These are phyloP conservation scores for Amphiprion clarkii DNA, from an alignment of 2,797 vertebrate species.

Conservation along the genomic window DNA sequence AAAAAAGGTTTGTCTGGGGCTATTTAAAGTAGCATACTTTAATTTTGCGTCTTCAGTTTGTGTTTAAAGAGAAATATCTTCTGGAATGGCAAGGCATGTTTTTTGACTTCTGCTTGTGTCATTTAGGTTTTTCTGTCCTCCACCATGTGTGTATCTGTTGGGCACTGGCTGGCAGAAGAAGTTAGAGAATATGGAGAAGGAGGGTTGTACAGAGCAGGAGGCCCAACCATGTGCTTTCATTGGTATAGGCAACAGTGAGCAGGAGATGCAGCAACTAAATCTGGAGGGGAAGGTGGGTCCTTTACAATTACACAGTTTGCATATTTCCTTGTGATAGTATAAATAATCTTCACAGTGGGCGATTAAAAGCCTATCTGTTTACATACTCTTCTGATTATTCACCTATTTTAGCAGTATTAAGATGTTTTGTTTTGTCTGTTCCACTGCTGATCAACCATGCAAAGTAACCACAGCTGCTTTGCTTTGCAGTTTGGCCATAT, in stretches of 20 bases:
- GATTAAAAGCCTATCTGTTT: no score
- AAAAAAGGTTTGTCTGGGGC: constrained; percentile 91
- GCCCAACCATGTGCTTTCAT: constrained; percentile 98
- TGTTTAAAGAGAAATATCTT: background rate
- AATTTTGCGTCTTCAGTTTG: no score
- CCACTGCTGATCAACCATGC: background rate
- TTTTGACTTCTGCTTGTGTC: background rate
- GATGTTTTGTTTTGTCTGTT: background rate
- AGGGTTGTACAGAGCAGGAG: constrained; percentile 97
- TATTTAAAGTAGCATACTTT: background rate
- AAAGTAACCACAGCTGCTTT: constrained; percentile 23
- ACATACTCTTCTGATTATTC: background rate
- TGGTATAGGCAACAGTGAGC: constrained; percentile 99
- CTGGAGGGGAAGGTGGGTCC: constrained; percentile 95
- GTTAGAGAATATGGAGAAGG: constrained; percentile 95
- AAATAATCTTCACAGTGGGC: no score
- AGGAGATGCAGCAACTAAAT: constrained; percentile 99
- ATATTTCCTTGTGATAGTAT: background rate
- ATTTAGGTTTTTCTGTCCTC: constrained; percentile 96
- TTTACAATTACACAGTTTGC: background rate
- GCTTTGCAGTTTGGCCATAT: constrained; percentile 11
- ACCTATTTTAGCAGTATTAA: background rate
- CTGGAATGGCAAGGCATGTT: background rate
- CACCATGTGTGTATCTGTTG: constrained; percentile 98
- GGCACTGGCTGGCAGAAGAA: constrained; percentile 99